Conservation (phyloP, 92 coral and sea anemone species). For the Plumapathes pennacea region DNA sequence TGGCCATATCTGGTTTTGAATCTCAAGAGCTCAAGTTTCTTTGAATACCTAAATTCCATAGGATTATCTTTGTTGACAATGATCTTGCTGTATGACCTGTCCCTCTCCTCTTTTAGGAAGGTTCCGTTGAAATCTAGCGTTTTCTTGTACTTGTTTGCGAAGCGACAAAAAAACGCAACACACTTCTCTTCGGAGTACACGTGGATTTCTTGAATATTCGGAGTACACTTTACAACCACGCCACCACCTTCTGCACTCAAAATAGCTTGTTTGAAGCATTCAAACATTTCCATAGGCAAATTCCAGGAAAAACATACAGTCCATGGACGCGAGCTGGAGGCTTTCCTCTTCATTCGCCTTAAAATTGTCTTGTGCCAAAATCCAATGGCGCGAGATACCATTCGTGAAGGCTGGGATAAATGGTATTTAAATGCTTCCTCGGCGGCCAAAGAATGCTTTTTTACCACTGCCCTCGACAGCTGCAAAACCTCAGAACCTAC, state of each 20-base stretch:
- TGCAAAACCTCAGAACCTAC: constrained; percentile 28
- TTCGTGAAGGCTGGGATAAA: constrained; percentile 49
- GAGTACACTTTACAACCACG: constrained; percentile 18
- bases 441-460: constrained; percentile 36
- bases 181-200: constrained; percentile 14
- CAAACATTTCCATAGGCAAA: constrained; percentile 37
- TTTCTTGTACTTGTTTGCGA: constrained; percentile 53
- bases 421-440: constrained; percentile 45
- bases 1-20: constrained; percentile 53
- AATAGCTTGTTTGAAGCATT: constrained; percentile 7
- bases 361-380: constrained; percentile 48
- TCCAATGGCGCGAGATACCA: constrained; percentile 40
- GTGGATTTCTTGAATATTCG: constrained; percentile 4
- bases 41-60: constrained; percentile 32
- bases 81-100: constrained; percentile 46
- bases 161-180: constrained; percentile 21
- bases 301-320: constrained; percentile 26
- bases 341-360: constrained; percentile 38
- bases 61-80: constrained; percentile 38
- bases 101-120: constrained; percentile 40
- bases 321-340: constrained; percentile 38
- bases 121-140: constrained; percentile 19
- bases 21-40: constrained; percentile 34
- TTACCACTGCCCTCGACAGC: constrained; percentile 31
- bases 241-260: constrained; percentile 10